Conservation (phyloP, 2,888 invertebrate species). For the Scotopteryx bipunctaria region DNA sequence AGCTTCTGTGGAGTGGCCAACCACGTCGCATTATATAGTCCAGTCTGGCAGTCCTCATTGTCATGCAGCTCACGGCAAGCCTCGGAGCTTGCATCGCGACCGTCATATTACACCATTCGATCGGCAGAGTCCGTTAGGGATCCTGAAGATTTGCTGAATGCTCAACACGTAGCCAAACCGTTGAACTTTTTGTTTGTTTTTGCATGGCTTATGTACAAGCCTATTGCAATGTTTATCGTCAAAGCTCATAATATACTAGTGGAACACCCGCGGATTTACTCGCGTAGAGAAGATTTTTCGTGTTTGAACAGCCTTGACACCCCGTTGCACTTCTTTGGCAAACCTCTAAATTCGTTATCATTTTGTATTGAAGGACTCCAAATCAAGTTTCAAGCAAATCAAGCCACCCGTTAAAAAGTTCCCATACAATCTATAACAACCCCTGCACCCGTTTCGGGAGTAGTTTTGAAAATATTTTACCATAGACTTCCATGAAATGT, state of each 20-base stretch:
- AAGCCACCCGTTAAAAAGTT: too few relatives aligned
- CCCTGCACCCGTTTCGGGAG: too few relatives aligned
- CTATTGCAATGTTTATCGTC: not conserved
- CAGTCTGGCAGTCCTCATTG: conserved; percentile 67
- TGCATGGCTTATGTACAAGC: conserved; percentile 31
- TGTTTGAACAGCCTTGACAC: too few relatives aligned
- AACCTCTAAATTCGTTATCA: too few relatives aligned
- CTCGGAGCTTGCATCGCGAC: conserved; percentile 50
- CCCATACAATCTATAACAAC: too few relatives aligned
- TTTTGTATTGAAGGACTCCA: too few relatives aligned
- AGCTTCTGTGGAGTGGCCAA: conserved; percentile 55
- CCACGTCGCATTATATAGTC: conserved; percentile 69
- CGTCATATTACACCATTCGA: conserved; percentile 66
- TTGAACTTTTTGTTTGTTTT: conserved; percentile 58
- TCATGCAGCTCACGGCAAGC: conserved; percentile 63
- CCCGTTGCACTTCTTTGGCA: too few relatives aligned
- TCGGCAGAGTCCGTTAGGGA: conserved; percentile 68
- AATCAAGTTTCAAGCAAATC: too few relatives aligned
- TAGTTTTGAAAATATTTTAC: too few relatives aligned
- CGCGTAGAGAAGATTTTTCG: too few relatives aligned
- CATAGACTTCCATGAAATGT: too few relatives aligned
- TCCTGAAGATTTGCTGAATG: conserved; percentile 57
- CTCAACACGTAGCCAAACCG: conserved; percentile 62
- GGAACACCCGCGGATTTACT: too few relatives aligned
- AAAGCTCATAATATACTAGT: not conserved